phyloP scores from a whole-genome alignment of 1,140 invertebrate species.

The Halictus rubicundus region DNA sequence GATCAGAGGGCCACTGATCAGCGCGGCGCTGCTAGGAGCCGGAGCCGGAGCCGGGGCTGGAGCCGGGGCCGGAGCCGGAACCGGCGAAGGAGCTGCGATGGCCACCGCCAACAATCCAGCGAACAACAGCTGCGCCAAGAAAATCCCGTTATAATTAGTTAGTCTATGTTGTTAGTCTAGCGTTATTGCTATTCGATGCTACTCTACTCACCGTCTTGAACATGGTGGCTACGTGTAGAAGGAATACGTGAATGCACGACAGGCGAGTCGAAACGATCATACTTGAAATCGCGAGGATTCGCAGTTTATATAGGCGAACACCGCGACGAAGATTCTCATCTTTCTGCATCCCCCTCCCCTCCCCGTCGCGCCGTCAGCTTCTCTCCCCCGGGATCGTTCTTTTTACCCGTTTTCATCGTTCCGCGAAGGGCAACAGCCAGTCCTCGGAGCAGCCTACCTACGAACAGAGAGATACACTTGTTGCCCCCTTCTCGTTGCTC shows the following conservation, averaged over 20 bases:
- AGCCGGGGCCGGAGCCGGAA: conserved; percentile 33
- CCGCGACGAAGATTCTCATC: conserved; percentile 39
- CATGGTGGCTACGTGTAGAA: conserved; percentile 52
- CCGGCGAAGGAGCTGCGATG: conserved; percentile 51
- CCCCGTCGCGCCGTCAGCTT: background rate
- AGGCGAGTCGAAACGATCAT: conserved; percentile 54
- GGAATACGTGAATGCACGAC: conserved; percentile 8
- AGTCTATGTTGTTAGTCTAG: too few relatives aligned
- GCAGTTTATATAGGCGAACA: conserved; percentile 59
- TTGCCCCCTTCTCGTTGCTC: conserved; percentile 55
- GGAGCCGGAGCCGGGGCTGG: conserved; percentile 48
- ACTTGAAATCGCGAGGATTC: conserved; percentile 39
- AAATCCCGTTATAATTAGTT: too few relatives aligned
- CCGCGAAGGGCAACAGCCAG: conserved; percentile 54
- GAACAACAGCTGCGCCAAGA: conserved; percentile 53
- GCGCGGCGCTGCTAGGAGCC: background rate
- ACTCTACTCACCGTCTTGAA: conserved; percentile 68
- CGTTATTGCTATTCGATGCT: too few relatives aligned
- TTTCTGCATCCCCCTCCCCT: conserved; percentile 24
- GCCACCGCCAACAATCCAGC: conserved; percentile 63
- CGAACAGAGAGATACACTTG: conserved; percentile 41
- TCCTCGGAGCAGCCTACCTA: conserved; percentile 16
- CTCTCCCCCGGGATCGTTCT: background rate
- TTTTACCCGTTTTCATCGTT: conserved; percentile 38
- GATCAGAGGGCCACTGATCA: conserved; percentile 18